A percentile compares a stretch with the other conserved stretches of the same genome.
phyloP scores from a whole-genome alignment of 1,140 invertebrate genomes.

The Mya arenaria region DNA sequence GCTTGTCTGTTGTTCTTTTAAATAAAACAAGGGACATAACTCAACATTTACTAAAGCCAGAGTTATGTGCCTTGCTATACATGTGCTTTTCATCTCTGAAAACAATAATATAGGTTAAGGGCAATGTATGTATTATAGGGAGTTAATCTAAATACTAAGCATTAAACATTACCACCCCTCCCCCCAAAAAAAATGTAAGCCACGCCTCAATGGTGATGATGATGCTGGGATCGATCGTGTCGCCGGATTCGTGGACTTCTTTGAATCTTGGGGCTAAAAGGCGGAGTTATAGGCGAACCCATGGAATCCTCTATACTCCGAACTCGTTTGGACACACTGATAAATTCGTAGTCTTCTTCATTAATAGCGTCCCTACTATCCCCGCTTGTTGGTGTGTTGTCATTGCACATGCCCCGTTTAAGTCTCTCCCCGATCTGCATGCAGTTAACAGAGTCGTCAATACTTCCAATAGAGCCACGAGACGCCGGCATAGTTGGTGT shows the following conservation, averaged over 20 bases:
- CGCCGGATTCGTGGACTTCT: constrained; percentile 39
- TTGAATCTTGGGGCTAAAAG: constrained; percentile 16
- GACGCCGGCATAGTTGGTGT: no score
- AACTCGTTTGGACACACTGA: constrained; percentile 42
- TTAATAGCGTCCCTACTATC: background rate
- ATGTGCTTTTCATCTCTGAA: no score
- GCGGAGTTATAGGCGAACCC: background rate
- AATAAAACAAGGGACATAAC: no score
- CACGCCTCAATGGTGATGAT: constrained; percentile 30
- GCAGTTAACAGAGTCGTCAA: constrained; percentile 45
- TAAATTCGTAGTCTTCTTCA: constrained; percentile 36
- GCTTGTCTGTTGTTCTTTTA: no score
- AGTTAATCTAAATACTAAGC: no score
- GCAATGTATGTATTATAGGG: no score
- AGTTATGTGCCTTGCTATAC: no score
- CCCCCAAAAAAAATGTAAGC: no score
- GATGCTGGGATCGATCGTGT: constrained; percentile 31
- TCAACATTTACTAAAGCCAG: no score
- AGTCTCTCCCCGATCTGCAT: constrained; percentile 36
- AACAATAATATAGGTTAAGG: no score
- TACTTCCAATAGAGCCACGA: constrained; percentile 9
- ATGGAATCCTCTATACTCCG: constrained; percentile 13
- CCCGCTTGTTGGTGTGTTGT: background rate
- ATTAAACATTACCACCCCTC: no score
- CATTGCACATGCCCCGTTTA: constrained; percentile 52